phyloP scores from a whole-genome alignment of 2,113 vertebrate species.

The Pterocles burchelli region DNA sequence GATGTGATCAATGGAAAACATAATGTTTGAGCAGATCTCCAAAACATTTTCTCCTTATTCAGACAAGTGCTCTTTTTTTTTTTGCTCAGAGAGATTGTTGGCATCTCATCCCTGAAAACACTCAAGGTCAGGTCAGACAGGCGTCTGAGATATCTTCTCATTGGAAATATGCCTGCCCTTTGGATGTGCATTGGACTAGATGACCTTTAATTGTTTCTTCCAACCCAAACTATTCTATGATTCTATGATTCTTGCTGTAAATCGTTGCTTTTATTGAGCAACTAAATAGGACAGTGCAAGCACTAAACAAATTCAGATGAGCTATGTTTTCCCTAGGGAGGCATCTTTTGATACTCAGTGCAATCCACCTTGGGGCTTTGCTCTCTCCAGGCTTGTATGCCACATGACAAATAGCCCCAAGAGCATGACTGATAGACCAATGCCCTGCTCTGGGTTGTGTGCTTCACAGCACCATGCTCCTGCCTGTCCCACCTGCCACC shows the following conservation, averaged over 20 bases:
- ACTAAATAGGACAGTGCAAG: background rate
- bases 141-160: background rate
- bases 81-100: rapidly evolving
- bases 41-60: background rate
- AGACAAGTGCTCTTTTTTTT: background rate
- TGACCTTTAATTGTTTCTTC: background rate
- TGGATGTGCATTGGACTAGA: background rate
- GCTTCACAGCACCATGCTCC: background rate
- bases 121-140: rapidly evolving
- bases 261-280: background rate
- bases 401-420: rapidly evolving
- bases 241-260: background rate
- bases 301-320: background rate
- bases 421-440: background rate
- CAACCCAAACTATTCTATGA: background rate
- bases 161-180: background rate
- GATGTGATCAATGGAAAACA: rapidly evolving
- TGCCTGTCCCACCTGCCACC: no score
- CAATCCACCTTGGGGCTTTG: background rate
- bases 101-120: no score
- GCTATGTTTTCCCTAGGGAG: background rate
- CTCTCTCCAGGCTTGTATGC: no score
- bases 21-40: rapidly evolving
- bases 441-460: background rate
- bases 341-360: background rate